Evolutionary conservation across 2,113 vertebrate species (phyloP), one percentile per base, ranked within the genome.

Genomic region (Silurus asotus): DNA sequence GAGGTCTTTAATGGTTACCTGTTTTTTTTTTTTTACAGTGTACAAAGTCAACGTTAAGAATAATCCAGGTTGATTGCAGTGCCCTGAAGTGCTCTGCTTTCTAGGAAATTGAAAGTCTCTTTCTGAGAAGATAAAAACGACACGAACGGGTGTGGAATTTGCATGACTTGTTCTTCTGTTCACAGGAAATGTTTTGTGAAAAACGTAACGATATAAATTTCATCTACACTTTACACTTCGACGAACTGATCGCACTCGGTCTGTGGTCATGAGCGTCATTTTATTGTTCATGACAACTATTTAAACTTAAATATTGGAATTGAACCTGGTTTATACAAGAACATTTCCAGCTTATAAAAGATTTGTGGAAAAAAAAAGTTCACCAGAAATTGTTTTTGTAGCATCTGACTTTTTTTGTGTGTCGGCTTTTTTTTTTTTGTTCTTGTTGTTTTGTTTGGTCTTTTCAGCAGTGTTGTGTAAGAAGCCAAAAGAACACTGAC

Each of bases 51-150:
- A 25, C 62, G 13, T 37, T 13, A 55, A 19, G 6, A 59, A 64
- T 55, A 48, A 49, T 9, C 14, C 25, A 70, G 55, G 23, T 61
- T 64, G 28, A 25, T 49, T 56, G 58, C 15, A 79, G 86, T 89
- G n/a, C n/a, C 81, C 19, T 45, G 77, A 9, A 78, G 84, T 64
- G 10, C 19, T 25, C 14, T 58, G 82, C 88, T 91, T 92, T 91
- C 86, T 13, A 90, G 64, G 86, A 91, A 86, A 25, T 49, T 25
- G 14, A 70, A 84, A 19, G 25, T 51, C 17, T 53, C 9, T 58
- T 62, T 28, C 23, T 23, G 45, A 53, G 70, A 88, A 19, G 23
- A 19, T 23, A 15, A 51, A 51, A 58, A 49, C 8, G 37, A 14
- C n/a, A n/a, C 8, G 2, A 78, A 62, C 17, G n/a, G 17, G 10